Percentiles rank a stretch among this genome's conserved stretches.
These are phyloP conservation scores for Microcaecilia unicolor DNA, from an alignment of 2,797 vertebrate genomes.

Conservation along the genomic window DNA sequence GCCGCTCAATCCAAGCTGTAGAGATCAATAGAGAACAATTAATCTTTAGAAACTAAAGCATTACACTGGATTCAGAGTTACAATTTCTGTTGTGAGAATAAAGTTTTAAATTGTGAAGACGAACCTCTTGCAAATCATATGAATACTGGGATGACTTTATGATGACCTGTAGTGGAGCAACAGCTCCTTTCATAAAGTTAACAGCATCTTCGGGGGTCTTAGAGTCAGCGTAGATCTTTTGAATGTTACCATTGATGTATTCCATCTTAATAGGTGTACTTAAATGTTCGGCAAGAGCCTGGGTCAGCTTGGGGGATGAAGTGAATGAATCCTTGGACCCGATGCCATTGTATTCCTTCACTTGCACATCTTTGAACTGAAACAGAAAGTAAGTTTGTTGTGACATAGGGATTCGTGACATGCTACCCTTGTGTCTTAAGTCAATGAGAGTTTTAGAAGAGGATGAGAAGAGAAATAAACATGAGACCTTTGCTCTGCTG, in stretches of 20 bases:
- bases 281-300: slow-evolving; percentile 53
- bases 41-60: slow-evolving; percentile 1
- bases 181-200: slow-evolving; percentile 65
- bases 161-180: slow-evolving; percentile 54
- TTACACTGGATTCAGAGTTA: background rate
- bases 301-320: slow-evolving; percentile 44
- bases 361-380: slow-evolving; percentile 54
- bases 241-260: slow-evolving; percentile 52
- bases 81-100: background rate
- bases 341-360: slow-evolving; percentile 65
- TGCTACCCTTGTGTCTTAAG: background rate
- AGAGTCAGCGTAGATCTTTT: slow-evolving; percentile 50
- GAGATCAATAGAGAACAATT: background rate
- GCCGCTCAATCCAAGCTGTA: slow-evolving; percentile 63
- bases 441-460: background rate
- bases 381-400: too few relatives aligned
- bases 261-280: slow-evolving; percentile 67
- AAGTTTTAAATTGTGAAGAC: background rate
- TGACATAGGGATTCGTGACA: too few relatives aligned
- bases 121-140: slow-evolving; percentile 48
- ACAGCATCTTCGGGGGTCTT: slow-evolving; percentile 45
- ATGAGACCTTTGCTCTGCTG: too few relatives aligned
- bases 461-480: background rate
- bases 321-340: slow-evolving; percentile 41
- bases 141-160: slow-evolving; percentile 65